phyloP scores from a whole-genome alignment of 30 jellyfish, hydroid and myxozoan genomes.

The Turritopsis dohrnii region DNA sequence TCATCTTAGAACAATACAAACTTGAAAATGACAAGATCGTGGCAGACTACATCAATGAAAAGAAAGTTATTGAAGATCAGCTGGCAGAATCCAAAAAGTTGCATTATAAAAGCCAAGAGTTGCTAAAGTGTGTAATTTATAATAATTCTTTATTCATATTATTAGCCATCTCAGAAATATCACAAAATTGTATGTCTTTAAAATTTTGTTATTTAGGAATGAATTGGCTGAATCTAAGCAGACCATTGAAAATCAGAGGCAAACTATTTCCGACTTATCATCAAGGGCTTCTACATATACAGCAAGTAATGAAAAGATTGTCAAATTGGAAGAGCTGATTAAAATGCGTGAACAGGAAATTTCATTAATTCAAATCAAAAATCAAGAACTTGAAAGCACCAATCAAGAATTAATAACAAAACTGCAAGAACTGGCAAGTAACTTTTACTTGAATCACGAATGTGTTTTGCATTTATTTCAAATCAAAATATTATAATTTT shows the following conservation, averaged over 20 bases:
- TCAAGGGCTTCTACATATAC: not conserved
- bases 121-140: not conserved
- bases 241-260: not conserved
- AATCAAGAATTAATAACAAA: not conserved
- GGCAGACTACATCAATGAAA: slow-evolving; percentile 66
- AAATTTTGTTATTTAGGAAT: not conserved
- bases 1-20: slow-evolving; percentile 75
- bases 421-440: not conserved
- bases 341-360: not conserved
- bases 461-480: not conserved
- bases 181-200: not conserved
- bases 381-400: not conserved
- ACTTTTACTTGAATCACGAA: not conserved
- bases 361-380: not conserved
- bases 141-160: not conserved
- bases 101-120: not conserved
- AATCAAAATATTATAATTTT: not conserved
- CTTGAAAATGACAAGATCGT: slow-evolving; percentile 78
- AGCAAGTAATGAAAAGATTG: not conserved
- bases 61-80: slow-evolving; percentile 36
- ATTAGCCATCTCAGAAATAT: not conserved
- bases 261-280: not conserved
- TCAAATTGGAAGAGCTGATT: not conserved
- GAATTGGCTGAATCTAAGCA: slow-evolving; percentile 1
- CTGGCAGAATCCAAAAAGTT: slow-evolving; percentile 19